Percentiles rank a stretch among this genome's conserved stretches.
Conservation (phyloP, 2,797 vertebrate genomes). For the Sebastes nivosus region DNA sequence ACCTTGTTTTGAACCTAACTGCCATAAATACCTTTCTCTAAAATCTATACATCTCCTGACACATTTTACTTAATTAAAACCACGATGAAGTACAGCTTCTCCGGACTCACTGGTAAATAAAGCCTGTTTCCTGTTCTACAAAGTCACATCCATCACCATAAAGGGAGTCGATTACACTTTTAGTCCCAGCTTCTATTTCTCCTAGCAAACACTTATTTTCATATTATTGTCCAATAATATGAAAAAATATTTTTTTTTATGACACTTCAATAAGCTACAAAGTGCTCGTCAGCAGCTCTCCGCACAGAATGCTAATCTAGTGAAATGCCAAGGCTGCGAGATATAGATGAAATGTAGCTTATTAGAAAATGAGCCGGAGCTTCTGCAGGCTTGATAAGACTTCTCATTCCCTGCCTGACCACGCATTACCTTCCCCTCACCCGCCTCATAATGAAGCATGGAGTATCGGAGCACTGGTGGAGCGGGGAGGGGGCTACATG, state of each 20-base stretch:
- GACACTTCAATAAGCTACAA: neutral
- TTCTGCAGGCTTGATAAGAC: slow-evolving; percentile 25
- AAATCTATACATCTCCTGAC: neutral
- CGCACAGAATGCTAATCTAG: slow-evolving; percentile 1
- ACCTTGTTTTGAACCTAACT: too few species aligned
- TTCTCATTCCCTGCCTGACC: slow-evolving; percentile 8
- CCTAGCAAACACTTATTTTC: neutral
- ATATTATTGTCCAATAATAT: neutral
- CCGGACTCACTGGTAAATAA: neutral
- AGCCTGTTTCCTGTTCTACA: neutral
- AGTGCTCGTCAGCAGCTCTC: neutral
- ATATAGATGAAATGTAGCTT: neutral
- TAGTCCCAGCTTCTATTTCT: neutral
- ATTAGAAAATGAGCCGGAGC: neutral
- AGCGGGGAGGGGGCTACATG: neutral
- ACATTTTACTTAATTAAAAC: neutral
- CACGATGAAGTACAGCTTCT: neutral
- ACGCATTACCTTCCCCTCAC: neutral
- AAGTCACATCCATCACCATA: neutral
- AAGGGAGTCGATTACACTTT: neutral
- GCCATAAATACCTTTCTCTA: neutral
- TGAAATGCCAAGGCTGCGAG: slow-evolving; percentile 3
- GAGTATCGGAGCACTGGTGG: neutral
- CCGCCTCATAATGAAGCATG: neutral
- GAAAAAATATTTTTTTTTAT: neutral